Evolutionary conservation across 1,140 invertebrate genomes (phyloP).

Genomic region (Lutraria rhynchaena): DNA sequence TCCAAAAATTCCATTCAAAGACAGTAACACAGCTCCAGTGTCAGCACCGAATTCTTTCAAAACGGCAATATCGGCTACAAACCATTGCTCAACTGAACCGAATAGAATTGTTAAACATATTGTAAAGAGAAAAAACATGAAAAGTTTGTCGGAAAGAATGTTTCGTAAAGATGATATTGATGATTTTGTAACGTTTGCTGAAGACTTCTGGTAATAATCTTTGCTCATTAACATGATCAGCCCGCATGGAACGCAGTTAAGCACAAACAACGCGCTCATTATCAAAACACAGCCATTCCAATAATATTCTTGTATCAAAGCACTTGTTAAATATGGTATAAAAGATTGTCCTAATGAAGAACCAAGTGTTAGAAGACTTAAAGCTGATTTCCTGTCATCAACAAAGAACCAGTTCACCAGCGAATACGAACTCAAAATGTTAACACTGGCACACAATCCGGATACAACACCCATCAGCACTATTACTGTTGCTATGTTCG

Average conservation of each 20-base stretch:
- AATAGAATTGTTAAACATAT: neutral
- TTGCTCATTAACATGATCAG: constrained; percentile 15
- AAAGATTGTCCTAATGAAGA: constrained; percentile 10
- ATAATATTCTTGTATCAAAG: constrained; percentile 10
- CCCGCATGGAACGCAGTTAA: constrained; percentile 22
- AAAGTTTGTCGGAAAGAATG: neutral
- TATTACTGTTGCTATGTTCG: constrained; percentile 20
- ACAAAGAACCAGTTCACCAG: constrained; percentile 30
- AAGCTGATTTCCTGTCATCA: constrained; percentile 11
- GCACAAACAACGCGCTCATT: neutral
- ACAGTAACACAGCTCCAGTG: neutral
- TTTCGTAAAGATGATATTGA: neutral
- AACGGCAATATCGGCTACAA: constrained; percentile 20
- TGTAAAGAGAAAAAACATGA: neutral
- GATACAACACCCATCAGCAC: constrained; percentile 7
- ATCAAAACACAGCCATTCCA: constrained; percentile 31
- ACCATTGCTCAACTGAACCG: constrained; percentile 44
- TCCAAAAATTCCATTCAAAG: constrained; percentile 32
- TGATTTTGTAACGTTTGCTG: neutral
- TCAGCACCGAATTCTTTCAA: constrained; percentile 12
- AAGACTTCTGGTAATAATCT: constrained; percentile 9
- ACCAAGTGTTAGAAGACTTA: constrained; percentile 13
- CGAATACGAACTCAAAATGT: neutral
- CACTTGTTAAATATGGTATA: neutral
- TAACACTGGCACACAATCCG: constrained; percentile 5